phyloP scores from a whole-genome alignment of 1,140 invertebrate species.

The Stratiolaelaps scimitus region DNA sequence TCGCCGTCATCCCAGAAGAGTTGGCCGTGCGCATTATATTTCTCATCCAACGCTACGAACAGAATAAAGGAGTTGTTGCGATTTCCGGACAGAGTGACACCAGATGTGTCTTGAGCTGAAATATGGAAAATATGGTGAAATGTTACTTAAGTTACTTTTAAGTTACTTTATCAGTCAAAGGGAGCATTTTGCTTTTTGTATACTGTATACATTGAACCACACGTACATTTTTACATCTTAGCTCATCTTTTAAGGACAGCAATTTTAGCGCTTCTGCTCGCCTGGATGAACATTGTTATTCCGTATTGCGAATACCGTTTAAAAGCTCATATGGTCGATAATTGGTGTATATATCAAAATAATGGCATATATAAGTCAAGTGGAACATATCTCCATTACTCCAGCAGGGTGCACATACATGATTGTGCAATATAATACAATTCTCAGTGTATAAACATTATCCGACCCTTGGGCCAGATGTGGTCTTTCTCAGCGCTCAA shows the following conservation, averaged over 20 bases:
- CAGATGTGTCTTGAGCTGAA: neutral
- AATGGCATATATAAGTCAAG: too few relatives aligned
- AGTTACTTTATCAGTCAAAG: neutral
- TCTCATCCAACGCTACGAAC: conserved; percentile 33
- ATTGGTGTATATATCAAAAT: too few relatives aligned
- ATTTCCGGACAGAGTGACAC: conserved; percentile 24
- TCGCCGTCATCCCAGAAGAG: conserved; percentile 36
- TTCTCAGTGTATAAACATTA: too few relatives aligned
- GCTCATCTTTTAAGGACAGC: neutral
- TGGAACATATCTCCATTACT: too few relatives aligned
- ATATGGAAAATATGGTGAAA: neutral
- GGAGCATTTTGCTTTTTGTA: neutral
- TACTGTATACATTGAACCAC: too few relatives aligned
- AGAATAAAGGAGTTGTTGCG: conserved; percentile 33
- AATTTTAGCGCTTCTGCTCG: conserved; percentile 28
- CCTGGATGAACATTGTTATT: too few relatives aligned
- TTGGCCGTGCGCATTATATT: conserved; percentile 30
- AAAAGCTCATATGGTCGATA: too few relatives aligned
- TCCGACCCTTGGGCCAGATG: too few relatives aligned
- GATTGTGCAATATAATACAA: too few relatives aligned
- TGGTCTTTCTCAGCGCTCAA: too few relatives aligned
- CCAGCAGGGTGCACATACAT: too few relatives aligned
- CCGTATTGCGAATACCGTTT: too few relatives aligned
- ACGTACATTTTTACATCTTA: neutral
- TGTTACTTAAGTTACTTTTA: neutral